A percentile compares a stretch with the other conserved stretches of the same genome.
Conservation (phyloP, 2,888 invertebrate species). For the Drosophila cognata region DNA sequence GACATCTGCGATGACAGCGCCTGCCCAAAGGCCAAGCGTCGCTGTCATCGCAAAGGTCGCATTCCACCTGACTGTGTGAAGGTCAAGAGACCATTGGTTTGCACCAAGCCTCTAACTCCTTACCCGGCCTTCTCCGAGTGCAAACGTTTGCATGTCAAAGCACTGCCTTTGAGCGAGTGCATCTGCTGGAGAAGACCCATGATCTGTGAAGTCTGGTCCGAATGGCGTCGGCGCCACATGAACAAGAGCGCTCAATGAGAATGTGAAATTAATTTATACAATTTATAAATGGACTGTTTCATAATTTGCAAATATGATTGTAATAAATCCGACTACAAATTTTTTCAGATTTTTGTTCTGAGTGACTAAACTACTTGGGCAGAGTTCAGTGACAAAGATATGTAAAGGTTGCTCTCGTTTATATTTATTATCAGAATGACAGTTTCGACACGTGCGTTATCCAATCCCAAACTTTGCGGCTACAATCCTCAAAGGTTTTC, state of each 20-base stretch:
- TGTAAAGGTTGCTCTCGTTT: neutral
- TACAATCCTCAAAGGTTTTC: constrained; percentile 67
- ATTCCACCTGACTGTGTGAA: constrained; percentile 44
- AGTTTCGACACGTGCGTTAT: constrained; percentile 52
- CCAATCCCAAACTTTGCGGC: constrained; percentile 48
- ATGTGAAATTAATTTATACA: neutral
- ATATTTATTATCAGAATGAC: constrained; percentile 27
- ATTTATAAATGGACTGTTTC: neutral
- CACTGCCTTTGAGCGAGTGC: constrained; percentile 56
- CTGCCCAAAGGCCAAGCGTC: constrained; percentile 46
- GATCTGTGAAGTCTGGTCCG: constrained; percentile 64
- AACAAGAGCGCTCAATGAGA: constrained; percentile 14
- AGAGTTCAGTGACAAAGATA: neutral
- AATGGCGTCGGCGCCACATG: constrained; percentile 43
- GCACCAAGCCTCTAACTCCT: constrained; percentile 59
- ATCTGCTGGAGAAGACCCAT: constrained; percentile 50
- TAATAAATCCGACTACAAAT: neutral
- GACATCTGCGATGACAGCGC: neutral
- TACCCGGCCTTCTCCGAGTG: constrained; percentile 70
- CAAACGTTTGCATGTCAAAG: constrained; percentile 19
- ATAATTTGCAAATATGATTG: neutral
- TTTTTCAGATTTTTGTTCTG: neutral
- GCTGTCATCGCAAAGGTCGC: constrained; percentile 60
- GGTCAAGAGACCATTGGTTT: constrained; percentile 11
- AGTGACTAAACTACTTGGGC: neutral